Evolutionary conservation across 1,140 invertebrate species (phyloP).

Genomic region (Centruroides sculpturatus): DNA sequence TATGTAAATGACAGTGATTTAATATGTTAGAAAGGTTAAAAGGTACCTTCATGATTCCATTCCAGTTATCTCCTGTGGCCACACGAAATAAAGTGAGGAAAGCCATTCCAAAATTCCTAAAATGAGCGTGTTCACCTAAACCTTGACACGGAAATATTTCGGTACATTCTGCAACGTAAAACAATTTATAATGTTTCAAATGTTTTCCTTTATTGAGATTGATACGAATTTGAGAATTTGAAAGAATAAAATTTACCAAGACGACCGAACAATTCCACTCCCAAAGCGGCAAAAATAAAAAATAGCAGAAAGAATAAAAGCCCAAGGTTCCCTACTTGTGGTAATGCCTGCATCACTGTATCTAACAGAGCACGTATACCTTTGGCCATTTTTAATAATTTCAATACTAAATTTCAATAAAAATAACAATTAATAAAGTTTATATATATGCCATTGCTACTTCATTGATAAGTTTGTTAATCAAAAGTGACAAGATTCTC

Average conservation of each 20-base stretch:
- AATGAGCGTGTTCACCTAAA: slow-evolving; percentile 97
- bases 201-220: too few species aligned
- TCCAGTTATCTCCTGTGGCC: slow-evolving; percentile 99
- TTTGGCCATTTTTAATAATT: slow-evolving; percentile 98
- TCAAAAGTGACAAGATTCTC: too few species aligned
- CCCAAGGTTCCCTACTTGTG: slow-evolving; percentile 96
- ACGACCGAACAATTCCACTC: slow-evolving; percentile 95
- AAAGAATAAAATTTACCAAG: slow-evolving; percentile 43
- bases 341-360: slow-evolving; percentile 97
- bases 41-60: slow-evolving; percentile 93
- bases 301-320: slow-evolving; percentile 96
- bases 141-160: slow-evolving; percentile 94
- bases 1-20: too few species aligned
- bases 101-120: slow-evolving; percentile 98
- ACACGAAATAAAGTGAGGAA: slow-evolving; percentile 97
- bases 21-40: background rate
- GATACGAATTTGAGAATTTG: too few species aligned
- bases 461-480: too few species aligned
- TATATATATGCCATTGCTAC: too few species aligned
- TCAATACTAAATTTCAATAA: slow-evolving; percentile 50
- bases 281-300: slow-evolving; percentile 98
- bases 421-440: too few species aligned
- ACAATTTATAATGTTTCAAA: too few species aligned
- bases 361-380: slow-evolving; percentile 93
- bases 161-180: slow-evolving; percentile 60